Evolutionary conservation across 1,140 invertebrate genomes (phyloP), one percentile per base, ranked within the genome.

Genomic region (Pectinophora gossypiella): DNA sequence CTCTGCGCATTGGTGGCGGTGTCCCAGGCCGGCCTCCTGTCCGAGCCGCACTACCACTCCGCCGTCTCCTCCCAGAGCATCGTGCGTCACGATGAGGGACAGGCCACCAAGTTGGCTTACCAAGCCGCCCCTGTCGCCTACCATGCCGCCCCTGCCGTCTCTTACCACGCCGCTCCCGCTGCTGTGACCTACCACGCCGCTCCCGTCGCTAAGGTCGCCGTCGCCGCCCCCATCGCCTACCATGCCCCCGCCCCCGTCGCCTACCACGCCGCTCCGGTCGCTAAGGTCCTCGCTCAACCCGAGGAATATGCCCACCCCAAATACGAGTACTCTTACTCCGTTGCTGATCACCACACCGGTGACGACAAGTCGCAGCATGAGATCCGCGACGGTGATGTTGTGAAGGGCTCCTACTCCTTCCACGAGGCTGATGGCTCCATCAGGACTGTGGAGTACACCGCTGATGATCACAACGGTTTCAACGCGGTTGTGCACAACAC

Each of bases 371-470:
- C 70, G 55, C 86, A 89, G 59, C 82, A 88, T 63, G 88, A 90
- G 69, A 68, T 80, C 16, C 78, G 89, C 90, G 12, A 85, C 90
- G 92, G 92, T 9, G 91, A 93, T 67, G 88, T 92, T 13, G 92
- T 93, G 6, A 89, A 92, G 66, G 92, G 92, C 32, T 88, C 88
- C 21, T 92, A 92, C 74, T 91, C 90, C 1, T 69, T 93, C 13
- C 85, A 91, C 13, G 91, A 93, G 56, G 90, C 92, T 0, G 92
- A 93, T 65, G 92, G 92, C 49, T 90, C 89, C 47, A 89, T 90
- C 46, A 89, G 92, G 55, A 90, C 89, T 18, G 92, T 93, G 0
- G 90, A 92, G 60, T 93, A 93, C 76, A 91, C 91, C 3, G 89
- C 89, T 3, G 89, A 90, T 55, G 79, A 84, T 15, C 80, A 86